Evolutionary conservation across 2,797 vertebrate species (phyloP).

Genomic region (Macroramphosus scolopax): DNA sequence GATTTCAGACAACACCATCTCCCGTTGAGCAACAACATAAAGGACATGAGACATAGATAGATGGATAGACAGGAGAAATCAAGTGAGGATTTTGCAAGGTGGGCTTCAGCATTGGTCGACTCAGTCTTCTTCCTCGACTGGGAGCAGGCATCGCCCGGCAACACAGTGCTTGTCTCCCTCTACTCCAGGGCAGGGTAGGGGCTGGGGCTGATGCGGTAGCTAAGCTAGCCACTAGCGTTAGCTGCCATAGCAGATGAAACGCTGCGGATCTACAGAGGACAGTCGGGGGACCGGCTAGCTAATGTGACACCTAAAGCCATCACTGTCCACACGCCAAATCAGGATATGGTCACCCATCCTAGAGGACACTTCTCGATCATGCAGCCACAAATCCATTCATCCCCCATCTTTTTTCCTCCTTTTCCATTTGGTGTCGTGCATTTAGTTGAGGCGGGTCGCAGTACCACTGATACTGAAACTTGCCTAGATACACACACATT

Average conservation of each 20-base stretch:
- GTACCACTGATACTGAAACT: conserved; percentile 36
- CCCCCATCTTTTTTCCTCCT: conserved; percentile 8
- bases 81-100: conserved; percentile 26
- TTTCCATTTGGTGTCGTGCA: conserved; percentile 14
- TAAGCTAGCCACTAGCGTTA: conserved; percentile 53
- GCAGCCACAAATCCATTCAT: conserved; percentile 33
- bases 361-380: conserved; percentile 1
- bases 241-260: conserved; percentile 53
- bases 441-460: conserved; percentile 38
- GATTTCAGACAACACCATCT: conserved; percentile 10
- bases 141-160: conserved; percentile 35
- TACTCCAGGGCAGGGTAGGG: conserved; percentile 60
- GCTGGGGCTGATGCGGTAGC: conserved; percentile 66
- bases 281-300: conserved; percentile 27
- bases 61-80: conserved; percentile 17
- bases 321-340: neutral
- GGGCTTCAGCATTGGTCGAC: conserved; percentile 15
- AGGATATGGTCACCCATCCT: neutral
- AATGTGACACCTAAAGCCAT: conserved; percentile 18
- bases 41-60: neutral
- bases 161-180: conserved; percentile 24
- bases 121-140: conserved; percentile 10
- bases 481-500: conserved; percentile 35
- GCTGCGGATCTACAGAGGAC: conserved; percentile 53
- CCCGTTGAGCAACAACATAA: conserved; percentile 1